phyloP scores from a whole-genome alignment of 1,140 invertebrate genomes.

The Drosophila ambigua region DNA sequence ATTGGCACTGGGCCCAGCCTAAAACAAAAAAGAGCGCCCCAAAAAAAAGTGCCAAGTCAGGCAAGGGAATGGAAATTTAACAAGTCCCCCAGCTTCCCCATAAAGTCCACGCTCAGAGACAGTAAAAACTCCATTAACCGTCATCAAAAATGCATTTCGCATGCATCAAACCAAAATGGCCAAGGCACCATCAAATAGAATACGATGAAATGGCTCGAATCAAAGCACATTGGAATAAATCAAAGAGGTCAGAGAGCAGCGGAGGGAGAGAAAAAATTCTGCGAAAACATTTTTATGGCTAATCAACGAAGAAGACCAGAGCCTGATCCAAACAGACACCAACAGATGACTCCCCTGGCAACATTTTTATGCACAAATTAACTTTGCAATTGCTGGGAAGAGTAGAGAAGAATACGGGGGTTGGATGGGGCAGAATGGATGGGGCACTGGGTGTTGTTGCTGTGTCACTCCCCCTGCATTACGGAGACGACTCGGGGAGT shows the following conservation, averaged over 20 bases:
- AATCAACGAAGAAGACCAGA: slow-evolving; percentile 55
- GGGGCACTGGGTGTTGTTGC: slow-evolving; percentile 17
- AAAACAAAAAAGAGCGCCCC: slow-evolving; percentile 19
- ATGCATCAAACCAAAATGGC: slow-evolving; percentile 59
- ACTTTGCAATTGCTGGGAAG: slow-evolving; percentile 61
- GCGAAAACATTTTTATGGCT: slow-evolving; percentile 67
- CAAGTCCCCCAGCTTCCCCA: slow-evolving; percentile 27
- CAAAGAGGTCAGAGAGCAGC: slow-evolving; percentile 44
- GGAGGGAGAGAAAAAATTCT: slow-evolving; percentile 20
- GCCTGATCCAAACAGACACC: slow-evolving; percentile 13
- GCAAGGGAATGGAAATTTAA: slow-evolving; percentile 32
- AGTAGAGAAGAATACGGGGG: neutral
- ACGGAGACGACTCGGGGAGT: slow-evolving; percentile 22
- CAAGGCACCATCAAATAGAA: slow-evolving; percentile 68
- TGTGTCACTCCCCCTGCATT: slow-evolving; percentile 65
- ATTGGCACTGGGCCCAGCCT: slow-evolving; percentile 40
- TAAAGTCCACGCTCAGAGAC: slow-evolving; percentile 58
- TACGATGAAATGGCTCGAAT: slow-evolving; percentile 78
- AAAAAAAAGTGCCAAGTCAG: slow-evolving; percentile 69
- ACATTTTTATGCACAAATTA: slow-evolving; percentile 81
- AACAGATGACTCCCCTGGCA: slow-evolving; percentile 59
- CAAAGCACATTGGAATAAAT: slow-evolving; percentile 77
- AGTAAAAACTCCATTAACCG: slow-evolving; percentile 82
- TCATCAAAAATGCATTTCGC: slow-evolving; percentile 80
- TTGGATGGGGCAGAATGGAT: neutral